Evolutionary conservation across 1,140 invertebrate species (phyloP).

Genomic region (Yoshiicerus persimilis): DNA sequence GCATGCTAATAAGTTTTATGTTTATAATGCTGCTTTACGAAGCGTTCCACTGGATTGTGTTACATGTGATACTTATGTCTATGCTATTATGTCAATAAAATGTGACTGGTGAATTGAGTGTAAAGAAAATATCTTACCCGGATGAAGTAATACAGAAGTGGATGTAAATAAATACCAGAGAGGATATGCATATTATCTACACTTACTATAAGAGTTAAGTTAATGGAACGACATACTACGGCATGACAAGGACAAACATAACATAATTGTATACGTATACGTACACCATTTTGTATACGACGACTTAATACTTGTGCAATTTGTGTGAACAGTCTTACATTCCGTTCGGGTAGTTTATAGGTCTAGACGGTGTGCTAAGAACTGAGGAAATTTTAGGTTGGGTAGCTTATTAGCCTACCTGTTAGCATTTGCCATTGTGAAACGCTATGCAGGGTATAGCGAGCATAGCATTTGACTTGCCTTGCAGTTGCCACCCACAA

Average conservation of each 20-base stretch:
- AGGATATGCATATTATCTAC: not conserved
- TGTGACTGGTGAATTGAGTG: not conserved
- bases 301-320: too few relatives aligned
- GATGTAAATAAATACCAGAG: not conserved
- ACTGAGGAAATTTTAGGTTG: constrained; percentile 10
- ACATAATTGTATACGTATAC: not conserved
- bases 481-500: not conserved
- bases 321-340: too few relatives aligned
- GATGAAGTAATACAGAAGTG: not conserved
- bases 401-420: constrained; percentile 12
- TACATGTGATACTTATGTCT: not conserved
- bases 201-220: not conserved
- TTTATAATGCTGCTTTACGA: too few relatives aligned
- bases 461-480: not conserved
- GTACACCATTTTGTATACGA: too few relatives aligned
- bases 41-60: not conserved
- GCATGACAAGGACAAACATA: too few relatives aligned
- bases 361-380: not conserved
- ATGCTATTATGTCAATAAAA: not conserved
- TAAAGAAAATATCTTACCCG: not conserved
- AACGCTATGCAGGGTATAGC: not conserved
- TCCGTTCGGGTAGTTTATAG: too few relatives aligned
- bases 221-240: not conserved
- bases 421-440: not conserved
- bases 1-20: not conserved